Evolutionary conservation across 2,888 invertebrate genomes (phyloP), one percentile per base, ranked within the genome.

Genomic region (Acrobasis consociella): DNA sequence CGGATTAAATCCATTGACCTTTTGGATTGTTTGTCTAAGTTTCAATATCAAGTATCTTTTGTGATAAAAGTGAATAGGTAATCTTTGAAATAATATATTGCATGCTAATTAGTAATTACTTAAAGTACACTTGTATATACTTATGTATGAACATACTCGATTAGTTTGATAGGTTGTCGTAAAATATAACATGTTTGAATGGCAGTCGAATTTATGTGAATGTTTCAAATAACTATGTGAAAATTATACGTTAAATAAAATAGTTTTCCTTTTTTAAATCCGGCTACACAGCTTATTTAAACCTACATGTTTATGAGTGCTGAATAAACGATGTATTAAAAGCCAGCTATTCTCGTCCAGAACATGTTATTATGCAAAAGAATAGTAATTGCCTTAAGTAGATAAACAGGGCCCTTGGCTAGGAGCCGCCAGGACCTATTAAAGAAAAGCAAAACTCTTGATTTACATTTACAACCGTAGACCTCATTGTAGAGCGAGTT

Each of bases 291-390:
- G 13, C n/a, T 46, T 46, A 46, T 52, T 31, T 37, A 42, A 42
- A 42, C 56, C 42, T 22, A 9, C 1, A 39, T 15, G 42, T 22
- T 42, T 56, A 39, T 42, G 56, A 42, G 42, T 56, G 22, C 17
- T 56, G 42, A 13, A 22, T 52, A 56, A 13, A 42, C 38, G 50
- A 59, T 13, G 38, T 59, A 59, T 59, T 59, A 59, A 59, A 50
- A 59, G 49, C 59, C 38, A 50, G 10, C 59, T 59, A 59, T 50
- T 59, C 59, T 50, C 9, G 59, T 50, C 46, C 38, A 37, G 42
- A 46, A 56, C 56, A 56, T 56, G 38, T 59, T 59, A 59, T 59
- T 50, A 59, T 59, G 50, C 49, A 50, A 59, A 59, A 59, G 50
- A 37, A 56, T 56, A 50, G 49, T 49, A 49, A 59, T 59, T 59